phyloP scores from a whole-genome alignment of 2,888 invertebrate species.

The Pseudococcus jackbeardsleyi region DNA sequence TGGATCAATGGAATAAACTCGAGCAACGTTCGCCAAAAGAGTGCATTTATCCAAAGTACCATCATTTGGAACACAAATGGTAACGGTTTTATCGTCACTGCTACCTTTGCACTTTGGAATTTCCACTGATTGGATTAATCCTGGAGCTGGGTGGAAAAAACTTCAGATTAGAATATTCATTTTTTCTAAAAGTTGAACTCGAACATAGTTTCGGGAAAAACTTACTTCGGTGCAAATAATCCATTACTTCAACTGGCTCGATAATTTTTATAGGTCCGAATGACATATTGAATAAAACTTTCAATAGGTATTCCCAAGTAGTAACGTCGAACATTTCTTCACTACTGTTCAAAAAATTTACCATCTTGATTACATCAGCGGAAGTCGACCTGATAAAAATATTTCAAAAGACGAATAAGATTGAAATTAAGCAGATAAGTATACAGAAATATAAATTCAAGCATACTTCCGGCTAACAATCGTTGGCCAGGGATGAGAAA shows the following conservation, averaged over 20 bases:
- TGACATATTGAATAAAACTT: constrained; percentile 63
- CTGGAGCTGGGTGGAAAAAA: constrained; percentile 37
- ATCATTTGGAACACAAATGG: constrained; percentile 70
- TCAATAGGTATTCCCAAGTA: constrained; percentile 64
- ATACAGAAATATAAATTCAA: not conserved
- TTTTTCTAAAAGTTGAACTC: not conserved
- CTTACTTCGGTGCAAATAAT: constrained; percentile 75
- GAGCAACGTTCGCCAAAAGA: constrained; percentile 81
- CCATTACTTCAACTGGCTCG: constrained; percentile 75
- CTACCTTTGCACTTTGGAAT: constrained; percentile 52
- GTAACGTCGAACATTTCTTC: constrained; percentile 42
- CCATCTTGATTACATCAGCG: constrained; percentile 72
- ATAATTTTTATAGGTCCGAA: constrained; percentile 64
- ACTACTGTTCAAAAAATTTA: constrained; percentile 71
- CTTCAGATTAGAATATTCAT: not conserved
- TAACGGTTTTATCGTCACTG: constrained; percentile 64
- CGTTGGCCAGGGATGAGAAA: constrained; percentile 83
- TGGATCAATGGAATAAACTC: constrained; percentile 83
- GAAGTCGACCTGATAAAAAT: constrained; percentile 70
- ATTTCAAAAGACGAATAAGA: not conserved
- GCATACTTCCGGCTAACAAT: constrained; percentile 74
- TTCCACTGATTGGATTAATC: not conserved
- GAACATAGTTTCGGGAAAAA: not conserved
- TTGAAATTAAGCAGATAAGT: not conserved
- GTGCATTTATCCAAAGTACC: constrained; percentile 77